Conservation (phyloP, 2,797 vertebrate species). For the Aphelocoma californica region DNA sequence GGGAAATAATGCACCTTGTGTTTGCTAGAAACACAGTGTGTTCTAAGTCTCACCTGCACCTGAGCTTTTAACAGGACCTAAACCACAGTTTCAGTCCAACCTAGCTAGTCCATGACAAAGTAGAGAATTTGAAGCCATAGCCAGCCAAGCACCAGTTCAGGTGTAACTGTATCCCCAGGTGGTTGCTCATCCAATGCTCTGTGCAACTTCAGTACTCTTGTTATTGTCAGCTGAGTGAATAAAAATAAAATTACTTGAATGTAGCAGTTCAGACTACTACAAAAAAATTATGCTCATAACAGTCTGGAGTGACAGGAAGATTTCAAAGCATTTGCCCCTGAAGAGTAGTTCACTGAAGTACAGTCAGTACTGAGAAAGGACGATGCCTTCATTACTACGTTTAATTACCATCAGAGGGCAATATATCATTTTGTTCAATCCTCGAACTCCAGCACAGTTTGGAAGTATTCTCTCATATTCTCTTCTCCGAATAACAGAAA, state of each 20-base stretch:
- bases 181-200: neutral
- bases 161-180: neutral
- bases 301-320: neutral
- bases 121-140: neutral
- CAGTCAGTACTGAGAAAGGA: neutral
- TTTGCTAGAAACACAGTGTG: neutral
- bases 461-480: neutral
- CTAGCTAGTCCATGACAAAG: neutral
- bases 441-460: neutral
- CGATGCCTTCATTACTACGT: neutral
- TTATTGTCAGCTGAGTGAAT: neutral
- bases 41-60: neutral
- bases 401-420: neutral
- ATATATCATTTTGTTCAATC: neutral
- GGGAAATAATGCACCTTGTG: accelerated
- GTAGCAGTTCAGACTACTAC: neutral
- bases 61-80: neutral
- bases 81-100: neutral
- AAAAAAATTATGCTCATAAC: neutral
- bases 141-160: neutral
- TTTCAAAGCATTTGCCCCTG: neutral
- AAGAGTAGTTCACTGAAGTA: neutral
- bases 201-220: neutral
- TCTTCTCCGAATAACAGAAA: neutral
- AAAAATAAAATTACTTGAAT: neutral